Evolutionary conservation across 2,797 vertebrate species (phyloP).

Genomic region (Ara ararauna): DNA sequence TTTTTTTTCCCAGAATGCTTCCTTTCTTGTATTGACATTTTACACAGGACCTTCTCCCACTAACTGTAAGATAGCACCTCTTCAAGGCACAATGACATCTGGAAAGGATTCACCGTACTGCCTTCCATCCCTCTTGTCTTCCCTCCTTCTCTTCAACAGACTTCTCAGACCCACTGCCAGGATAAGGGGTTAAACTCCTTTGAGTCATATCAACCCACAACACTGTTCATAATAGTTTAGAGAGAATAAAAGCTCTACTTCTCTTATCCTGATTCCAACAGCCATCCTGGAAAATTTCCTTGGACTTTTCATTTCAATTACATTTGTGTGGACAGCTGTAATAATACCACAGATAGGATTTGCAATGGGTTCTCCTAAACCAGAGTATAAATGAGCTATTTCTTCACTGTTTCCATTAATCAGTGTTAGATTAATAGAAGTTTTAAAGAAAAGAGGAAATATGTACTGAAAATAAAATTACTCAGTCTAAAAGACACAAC

Average conservation of each 20-base stretch:
- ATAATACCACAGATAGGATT: background rate
- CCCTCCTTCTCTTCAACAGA: background rate
- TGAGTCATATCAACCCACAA: fast-evolving
- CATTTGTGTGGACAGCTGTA: background rate
- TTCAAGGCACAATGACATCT: background rate
- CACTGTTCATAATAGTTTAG: background rate
- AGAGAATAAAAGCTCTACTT: background rate
- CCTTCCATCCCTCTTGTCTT: background rate
- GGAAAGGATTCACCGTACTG: background rate
- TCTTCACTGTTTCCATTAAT: background rate
- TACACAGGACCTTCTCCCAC: background rate
- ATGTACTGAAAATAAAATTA: background rate
- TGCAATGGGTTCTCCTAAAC: background rate
- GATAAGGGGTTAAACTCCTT: background rate
- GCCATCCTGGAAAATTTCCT: background rate
- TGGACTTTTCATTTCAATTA: background rate
- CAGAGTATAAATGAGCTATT: background rate
- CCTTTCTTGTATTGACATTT: background rate
- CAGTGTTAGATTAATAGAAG: background rate
- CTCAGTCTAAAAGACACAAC: background rate
- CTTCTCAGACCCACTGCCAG: background rate
- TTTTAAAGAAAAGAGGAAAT: background rate
- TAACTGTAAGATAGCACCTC: background rate
- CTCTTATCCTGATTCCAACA: background rate
- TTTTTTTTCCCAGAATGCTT: background rate